Conservation (phyloP, 2,797 vertebrate genomes). For the Bryconaethiops microstoma region DNA sequence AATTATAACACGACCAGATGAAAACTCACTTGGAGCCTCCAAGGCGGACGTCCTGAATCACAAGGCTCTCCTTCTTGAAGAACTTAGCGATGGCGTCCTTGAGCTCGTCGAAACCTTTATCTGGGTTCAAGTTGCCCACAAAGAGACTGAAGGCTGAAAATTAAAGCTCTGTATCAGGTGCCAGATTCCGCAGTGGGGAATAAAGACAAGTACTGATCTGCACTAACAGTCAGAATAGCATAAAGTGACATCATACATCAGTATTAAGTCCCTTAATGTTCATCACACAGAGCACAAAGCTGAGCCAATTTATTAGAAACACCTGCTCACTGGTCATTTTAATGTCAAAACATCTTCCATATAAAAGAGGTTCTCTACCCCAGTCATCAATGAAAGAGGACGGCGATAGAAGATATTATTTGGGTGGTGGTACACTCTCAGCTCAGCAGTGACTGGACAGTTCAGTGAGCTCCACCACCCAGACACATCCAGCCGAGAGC, state of each 20-base stretch:
- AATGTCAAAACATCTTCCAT: too few relatives aligned
- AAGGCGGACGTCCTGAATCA: constrained; percentile 85
- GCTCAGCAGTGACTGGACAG: too few relatives aligned
- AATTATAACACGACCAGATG: too few relatives aligned
- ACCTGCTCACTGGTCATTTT: too few relatives aligned
- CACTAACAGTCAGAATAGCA: constrained; percentile 2
- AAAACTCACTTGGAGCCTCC: constrained; percentile 86
- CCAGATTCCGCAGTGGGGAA: rapidly evolving
- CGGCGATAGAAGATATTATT: too few relatives aligned
- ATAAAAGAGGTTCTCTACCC: too few relatives aligned
- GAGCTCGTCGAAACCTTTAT: constrained; percentile 88
- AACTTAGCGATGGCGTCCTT: constrained; percentile 83
- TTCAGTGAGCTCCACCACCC: too few relatives aligned
- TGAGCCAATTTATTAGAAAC: neutral
- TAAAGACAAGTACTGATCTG: too few relatives aligned
- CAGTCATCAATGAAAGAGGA: too few relatives aligned
- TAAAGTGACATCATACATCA: constrained; percentile 73
- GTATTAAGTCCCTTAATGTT: constrained; percentile 86
- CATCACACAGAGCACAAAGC: constrained; percentile 68
- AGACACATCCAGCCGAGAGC: too few relatives aligned
- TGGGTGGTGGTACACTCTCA: too few relatives aligned
- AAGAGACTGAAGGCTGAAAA: constrained; percentile 81
- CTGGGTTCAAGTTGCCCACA: constrained; percentile 84
- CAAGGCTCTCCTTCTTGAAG: constrained; percentile 88
- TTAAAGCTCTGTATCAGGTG: rapidly evolving